Evolutionary conservation across 2,888 invertebrate species (phyloP), one percentile per base, ranked within the genome.

Genomic region (Rotaria socialis): DNA sequence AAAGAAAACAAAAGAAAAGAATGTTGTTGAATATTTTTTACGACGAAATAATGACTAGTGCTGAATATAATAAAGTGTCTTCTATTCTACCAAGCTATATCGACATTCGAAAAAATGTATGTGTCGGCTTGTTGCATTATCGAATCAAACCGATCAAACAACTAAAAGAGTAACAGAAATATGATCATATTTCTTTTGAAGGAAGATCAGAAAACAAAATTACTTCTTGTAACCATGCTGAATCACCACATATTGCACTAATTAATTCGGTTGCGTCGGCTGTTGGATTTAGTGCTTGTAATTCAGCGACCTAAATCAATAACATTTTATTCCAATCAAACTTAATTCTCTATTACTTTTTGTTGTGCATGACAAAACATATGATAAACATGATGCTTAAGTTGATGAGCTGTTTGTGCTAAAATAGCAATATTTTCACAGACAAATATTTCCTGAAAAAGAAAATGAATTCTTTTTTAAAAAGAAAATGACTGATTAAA

Each of bases 91-190:
- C 80, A 80, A 80, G 47, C 47, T 14, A 80, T 80, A 0, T 80
- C 80, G 47, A 80, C 80, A 47, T 80, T 80, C 11, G 47, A 80
- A 47, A 47, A 80, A 47, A 80, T 80, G 47, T 80, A 80, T 47
- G 43, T 47, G n/a, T 80, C 80, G 8, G 80, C 80, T 47, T 80
- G 80, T 24, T 47, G 80, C 24, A 80, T 80, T 24, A 80, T 80
- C 7, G 47, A 47, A 80, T 80, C 80, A 47, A 80, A 80, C n/a
- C 47, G 80, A 80, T 80, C 80, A 24, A 80, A 80, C 47, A 80
- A 47, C 80, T 80, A 47, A 47, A 80, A 2, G 47, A 74, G 24
- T 2, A 41, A 6, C 27, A 27, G 14, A 55, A 55, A 55, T 55
- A 55, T 35, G 35, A 35, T 35, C 35, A 2, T 35, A 35, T 35